Evolutionary conservation across 2,888 invertebrate genomes (phyloP), one percentile per base, ranked within the genome.

Genomic region (Stratiomys singularior): DNA sequence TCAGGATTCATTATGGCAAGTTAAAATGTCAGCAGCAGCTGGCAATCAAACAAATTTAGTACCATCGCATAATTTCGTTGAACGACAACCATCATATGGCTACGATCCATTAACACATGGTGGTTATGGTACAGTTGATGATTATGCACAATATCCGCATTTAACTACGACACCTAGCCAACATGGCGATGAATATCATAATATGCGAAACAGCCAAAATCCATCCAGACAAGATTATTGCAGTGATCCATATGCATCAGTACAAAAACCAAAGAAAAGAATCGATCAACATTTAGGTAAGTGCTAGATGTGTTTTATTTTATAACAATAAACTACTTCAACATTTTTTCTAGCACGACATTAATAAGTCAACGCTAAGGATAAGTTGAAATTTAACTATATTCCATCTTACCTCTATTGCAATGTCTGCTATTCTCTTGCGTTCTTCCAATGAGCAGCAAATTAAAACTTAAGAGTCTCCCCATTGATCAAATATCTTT

Each of bases 1-100:
- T 3, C 96, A 96, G 87, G 96, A 96, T 87, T 96, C 96, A 52
- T 88, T 97, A 83, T 96, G 97, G 96, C 96, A 96, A 88, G 93
- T 96, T 91, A 96, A 96, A 88, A 94, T 94, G 91, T 94, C 93
- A 0, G 94, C 93, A n/a, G 90, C 90, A 11, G 89, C 90, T 13
- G 92, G 92, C 83, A 91, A 91, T 82, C 92, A 91, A 76, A 92
- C 91, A 76, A 92, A 91, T 84, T 88, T 89, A 80, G 85, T 90
- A 80, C 89, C 89, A 78, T 89, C 90, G 78, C 89, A 90, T 81
- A 89, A 90, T 84, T 90, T 90, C 83, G 89, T 91, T 78, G 92
- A 92, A 82, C 88, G 91, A 76, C 92, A 92, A 84, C 91, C 91
- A 83, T 91, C 91, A 79, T 93, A 93, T 83, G 93, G 93, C 71